Evolutionary conservation across 2,888 invertebrate species (phyloP).

Genomic region (Anorthoa munda): DNA sequence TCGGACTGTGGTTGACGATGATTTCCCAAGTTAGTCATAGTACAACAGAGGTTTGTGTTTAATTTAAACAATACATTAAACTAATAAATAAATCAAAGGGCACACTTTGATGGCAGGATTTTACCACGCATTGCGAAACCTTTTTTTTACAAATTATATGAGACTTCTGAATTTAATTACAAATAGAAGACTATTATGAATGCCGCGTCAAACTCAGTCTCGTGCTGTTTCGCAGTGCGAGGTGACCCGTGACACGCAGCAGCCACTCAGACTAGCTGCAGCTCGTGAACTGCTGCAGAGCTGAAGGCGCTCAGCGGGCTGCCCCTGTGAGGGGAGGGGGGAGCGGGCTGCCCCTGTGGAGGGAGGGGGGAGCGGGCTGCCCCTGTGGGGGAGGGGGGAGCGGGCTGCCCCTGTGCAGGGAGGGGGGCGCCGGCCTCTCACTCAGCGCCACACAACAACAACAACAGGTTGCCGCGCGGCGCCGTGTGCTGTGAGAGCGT

Average conservation of each 20-base stretch:
- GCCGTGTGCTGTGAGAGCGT: constrained; percentile 40
- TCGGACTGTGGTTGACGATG: neutral
- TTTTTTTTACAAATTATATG: neutral
- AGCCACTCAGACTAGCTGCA: too few relatives aligned
- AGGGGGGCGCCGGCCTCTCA: constrained; percentile 53
- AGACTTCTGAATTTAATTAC: neutral
- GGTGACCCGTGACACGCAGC: too few relatives aligned
- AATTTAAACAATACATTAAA: neutral
- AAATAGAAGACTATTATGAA: neutral
- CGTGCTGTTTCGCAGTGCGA: too few relatives aligned
- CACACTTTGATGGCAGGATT: neutral
- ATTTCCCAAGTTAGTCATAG: neutral
- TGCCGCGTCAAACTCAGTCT: too few relatives aligned
- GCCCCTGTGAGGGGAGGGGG: too few relatives aligned
- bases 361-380: too few relatives aligned
- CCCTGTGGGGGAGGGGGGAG: too few relatives aligned
- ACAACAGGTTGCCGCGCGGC: neutral
- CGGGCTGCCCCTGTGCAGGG: too few relatives aligned
- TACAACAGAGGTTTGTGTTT: neutral
- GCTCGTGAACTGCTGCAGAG: too few relatives aligned
- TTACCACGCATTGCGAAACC: constrained; percentile 18
- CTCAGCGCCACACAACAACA: constrained; percentile 9
- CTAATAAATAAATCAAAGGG: neutral
- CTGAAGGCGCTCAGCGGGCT: too few relatives aligned
- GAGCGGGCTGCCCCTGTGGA: too few relatives aligned